phyloP scores from a whole-genome alignment of 2,113 vertebrate genomes.

The Chaetorhynchus papuensis region DNA sequence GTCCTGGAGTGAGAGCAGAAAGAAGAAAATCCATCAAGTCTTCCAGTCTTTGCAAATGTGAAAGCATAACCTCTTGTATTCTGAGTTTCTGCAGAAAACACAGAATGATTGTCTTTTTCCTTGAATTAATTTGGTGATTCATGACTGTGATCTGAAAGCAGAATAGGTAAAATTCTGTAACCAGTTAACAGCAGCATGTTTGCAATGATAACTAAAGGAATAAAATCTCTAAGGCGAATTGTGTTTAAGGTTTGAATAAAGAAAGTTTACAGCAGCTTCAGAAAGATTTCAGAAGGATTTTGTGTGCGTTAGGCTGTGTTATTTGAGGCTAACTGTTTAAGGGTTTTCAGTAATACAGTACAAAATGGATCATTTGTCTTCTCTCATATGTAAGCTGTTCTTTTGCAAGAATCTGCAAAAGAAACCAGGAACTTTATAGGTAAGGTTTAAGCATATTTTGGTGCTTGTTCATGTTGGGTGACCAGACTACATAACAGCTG shows the following conservation, averaged over 20 bases:
- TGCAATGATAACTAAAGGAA: not conserved
- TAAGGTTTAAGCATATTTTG: not conserved
- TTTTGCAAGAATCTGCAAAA: not conserved
- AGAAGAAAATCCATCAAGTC: not conserved
- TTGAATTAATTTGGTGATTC: not conserved
- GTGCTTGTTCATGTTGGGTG: not conserved
- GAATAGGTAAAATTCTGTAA: not conserved
- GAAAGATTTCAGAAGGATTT: not conserved
- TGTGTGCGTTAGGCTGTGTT: not conserved
- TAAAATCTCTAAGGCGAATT: not conserved
- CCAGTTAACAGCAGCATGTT: not conserved
- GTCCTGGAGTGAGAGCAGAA: not conserved
- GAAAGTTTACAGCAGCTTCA: not conserved
- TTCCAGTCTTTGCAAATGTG: not conserved
- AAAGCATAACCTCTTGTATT: not conserved
- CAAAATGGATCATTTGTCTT: not conserved
- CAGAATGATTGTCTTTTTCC: not conserved
- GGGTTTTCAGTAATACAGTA: not conserved
- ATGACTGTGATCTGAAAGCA: not conserved
- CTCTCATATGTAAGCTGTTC: not conserved
- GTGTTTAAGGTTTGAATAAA: not conserved
- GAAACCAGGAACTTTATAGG: not conserved
- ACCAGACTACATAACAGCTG: not conserved
- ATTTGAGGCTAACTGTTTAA: not conserved
- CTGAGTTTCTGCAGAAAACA: not conserved